Conservation (phyloP, 2,113 vertebrate species). For the Eublepharis macularius region DNA sequence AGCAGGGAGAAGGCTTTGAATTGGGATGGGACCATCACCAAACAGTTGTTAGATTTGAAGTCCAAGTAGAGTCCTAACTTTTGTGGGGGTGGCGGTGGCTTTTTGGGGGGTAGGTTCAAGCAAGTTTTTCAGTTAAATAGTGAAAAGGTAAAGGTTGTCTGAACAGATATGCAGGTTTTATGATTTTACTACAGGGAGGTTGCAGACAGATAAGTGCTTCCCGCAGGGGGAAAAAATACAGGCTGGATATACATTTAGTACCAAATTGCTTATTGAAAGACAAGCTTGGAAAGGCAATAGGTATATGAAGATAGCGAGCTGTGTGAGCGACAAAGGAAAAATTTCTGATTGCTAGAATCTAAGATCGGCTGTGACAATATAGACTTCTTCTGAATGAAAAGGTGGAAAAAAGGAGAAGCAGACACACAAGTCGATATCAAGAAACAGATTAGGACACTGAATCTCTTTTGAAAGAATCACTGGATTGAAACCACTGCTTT, state of each 20-base stretch:
- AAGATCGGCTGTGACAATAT: background rate
- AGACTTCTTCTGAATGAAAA: slow-evolving; percentile 12
- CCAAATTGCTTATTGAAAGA: slow-evolving; percentile 22
- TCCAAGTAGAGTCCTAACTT: background rate
- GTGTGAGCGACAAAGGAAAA: slow-evolving; percentile 10
- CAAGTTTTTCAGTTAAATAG: fast-evolving
- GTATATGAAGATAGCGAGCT: background rate
- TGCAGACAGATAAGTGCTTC: background rate
- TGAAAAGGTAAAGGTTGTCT: background rate
- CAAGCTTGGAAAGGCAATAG: background rate
- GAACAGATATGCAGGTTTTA: background rate
- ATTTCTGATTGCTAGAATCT: background rate
- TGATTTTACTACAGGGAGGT: background rate
- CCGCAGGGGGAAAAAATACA: slow-evolving; percentile 20
- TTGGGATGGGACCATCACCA: background rate
- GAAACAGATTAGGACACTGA: slow-evolving; percentile 1
- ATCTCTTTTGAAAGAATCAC: slow-evolving; percentile 32
- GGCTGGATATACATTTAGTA: slow-evolving; percentile 34
- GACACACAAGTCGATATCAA: background rate
- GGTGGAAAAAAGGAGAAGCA: background rate
- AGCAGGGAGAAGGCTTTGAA: background rate
- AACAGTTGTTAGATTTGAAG: background rate
- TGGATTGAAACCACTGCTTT: slow-evolving; percentile 29
- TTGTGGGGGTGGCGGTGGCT: background rate
- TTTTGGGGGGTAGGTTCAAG: background rate